A percentile compares a stretch with the other conserved stretches of the same genome.
Evolutionary conservation across 2,113 vertebrate genomes (phyloP).

Genomic region (Pluvianellus socialis): DNA sequence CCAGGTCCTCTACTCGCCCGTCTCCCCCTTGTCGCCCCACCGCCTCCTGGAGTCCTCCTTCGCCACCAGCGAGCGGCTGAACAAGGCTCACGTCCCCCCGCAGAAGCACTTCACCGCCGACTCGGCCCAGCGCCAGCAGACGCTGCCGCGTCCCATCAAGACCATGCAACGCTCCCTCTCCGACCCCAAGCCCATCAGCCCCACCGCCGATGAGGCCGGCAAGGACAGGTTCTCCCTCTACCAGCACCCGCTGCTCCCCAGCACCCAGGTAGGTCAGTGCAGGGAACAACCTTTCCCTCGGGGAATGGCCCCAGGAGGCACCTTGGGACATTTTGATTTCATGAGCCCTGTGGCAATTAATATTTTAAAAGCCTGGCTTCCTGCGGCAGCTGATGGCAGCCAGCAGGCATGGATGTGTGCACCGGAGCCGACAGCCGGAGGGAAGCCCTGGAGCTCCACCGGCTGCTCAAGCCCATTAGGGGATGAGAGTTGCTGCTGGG

Average conservation of each 20-base stretch:
- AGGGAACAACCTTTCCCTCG: background rate
- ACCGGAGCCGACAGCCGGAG: background rate
- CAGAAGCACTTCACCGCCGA: conserved; percentile 93
- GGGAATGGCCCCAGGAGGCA: background rate
- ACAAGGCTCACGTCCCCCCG: conserved; percentile 95
- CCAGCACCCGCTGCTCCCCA: conserved; percentile 87
- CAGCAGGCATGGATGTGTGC: background rate
- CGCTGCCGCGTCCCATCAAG: conserved; percentile 93
- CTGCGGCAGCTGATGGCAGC: background rate
- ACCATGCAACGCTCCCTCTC: conserved; percentile 97
- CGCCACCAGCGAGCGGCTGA: conserved; percentile 91
- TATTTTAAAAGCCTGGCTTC: conserved; percentile 36
- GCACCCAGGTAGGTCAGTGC: conserved; percentile 85
- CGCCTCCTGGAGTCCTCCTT: conserved; percentile 94
- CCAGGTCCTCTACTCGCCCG: conserved; percentile 96
- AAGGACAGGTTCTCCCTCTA: conserved; percentile 94
- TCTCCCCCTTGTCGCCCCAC: conserved; percentile 94
- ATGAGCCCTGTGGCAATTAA: background rate
- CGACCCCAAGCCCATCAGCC: conserved; percentile 97
- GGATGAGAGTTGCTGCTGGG: background rate
- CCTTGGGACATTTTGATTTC: background rate
- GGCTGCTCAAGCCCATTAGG: background rate
- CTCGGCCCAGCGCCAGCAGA: conserved; percentile 88
- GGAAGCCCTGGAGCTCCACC: background rate
- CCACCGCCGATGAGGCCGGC: conserved; percentile 90